Percentiles rank a stretch among this genome's conserved stretches.
phyloP scores from a whole-genome alignment of 1,140 invertebrate genomes.

The Agraylea sexmaculata region DNA sequence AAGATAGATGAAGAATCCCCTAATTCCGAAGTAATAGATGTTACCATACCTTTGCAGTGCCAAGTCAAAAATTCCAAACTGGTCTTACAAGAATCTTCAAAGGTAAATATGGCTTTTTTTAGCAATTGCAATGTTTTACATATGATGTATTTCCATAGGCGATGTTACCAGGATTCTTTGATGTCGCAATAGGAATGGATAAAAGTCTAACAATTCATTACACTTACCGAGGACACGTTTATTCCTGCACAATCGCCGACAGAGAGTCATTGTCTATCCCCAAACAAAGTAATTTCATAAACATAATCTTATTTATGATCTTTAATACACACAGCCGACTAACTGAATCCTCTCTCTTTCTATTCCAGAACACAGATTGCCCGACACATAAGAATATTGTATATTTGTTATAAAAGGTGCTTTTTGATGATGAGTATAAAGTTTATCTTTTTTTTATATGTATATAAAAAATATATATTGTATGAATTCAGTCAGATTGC shows the following conservation, averaged over 20 bases:
- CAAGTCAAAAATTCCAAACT: conserved; percentile 84
- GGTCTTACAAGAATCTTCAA: conserved; percentile 71
- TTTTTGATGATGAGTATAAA: too few species aligned
- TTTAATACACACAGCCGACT: too few species aligned
- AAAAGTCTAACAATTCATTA: conserved; percentile 84
- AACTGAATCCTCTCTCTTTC: too few species aligned
- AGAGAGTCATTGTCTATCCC: conserved; percentile 69
- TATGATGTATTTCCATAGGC: conserved; percentile 45
- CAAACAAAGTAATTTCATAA: conserved; percentile 2
- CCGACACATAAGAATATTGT: too few species aligned
- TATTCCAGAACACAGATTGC: too few species aligned
- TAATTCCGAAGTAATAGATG: conserved; percentile 64
- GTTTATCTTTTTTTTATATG: too few species aligned
- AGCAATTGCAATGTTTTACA: conserved; percentile 4
- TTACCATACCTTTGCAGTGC: conserved; percentile 87
- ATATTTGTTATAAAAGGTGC: too few species aligned
- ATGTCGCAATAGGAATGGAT: conserved; percentile 87
- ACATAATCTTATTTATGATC: background rate
- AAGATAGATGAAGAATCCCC: conserved; percentile 25
- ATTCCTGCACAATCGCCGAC: conserved; percentile 73
- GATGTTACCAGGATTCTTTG: conserved; percentile 92
- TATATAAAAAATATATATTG: too few species aligned
- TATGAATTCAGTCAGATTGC: too few species aligned
- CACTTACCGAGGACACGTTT: conserved; percentile 63
- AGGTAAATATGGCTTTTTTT: conserved; percentile 46